Base-by-base conservation (phyloP, 37 sponge, comb jelly and placozoan species). In the Theonella swinhoei region DNA sequence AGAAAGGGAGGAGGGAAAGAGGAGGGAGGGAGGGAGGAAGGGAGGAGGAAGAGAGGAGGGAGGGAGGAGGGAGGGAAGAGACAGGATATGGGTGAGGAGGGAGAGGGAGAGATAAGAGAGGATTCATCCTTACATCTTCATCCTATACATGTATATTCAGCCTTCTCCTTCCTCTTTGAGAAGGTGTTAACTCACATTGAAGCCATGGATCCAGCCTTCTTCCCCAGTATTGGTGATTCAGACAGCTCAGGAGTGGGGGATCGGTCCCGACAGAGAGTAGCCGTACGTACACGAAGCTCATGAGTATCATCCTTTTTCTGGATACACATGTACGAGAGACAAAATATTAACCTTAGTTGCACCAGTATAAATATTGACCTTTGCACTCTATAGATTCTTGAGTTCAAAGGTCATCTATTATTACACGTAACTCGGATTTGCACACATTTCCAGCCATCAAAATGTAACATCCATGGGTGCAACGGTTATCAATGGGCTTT, bases 301-400 rank as follows among this genome's bases (percentile, higher is more conserved):
- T 72, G 65, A 42, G 31, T 23, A 22, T 83, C 83, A 37, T 83
- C 83, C 9, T 14, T 83, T 33, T 73, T 83, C 83, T 83, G 72
- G 8, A 65, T 0, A 39, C 4, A 62, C 1, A 20, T 14, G 14
- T n/a, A n/a, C n/a, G n/a, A n/a, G n/a, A n/a, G n/a, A n/a, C n/a
- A n/a, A n/a, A n/a, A n/a, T n/a, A n/a, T n/a, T n/a, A n/a, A n/a
- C n/a, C n/a, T n/a, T n/a, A n/a, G n/a, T n/a, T n/a, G n/a, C n/a
- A n/a, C n/a, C n/a, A n/a, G n/a, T n/a, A n/a, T n/a, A n/a, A n/a
- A n/a, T n/a, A n/a, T n/a, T n/a, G n/a, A n/a, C n/a, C n/a, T n/a
- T n/a, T n/a, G n/a, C n/a, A n/a, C n/a, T n/a, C n/a, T n/a, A n/a
- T n/a, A n/a, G n/a, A n/a, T n/a, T n/a, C n/a, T n/a, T n/a, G n/a